Conservation (phyloP, 2,797 vertebrate species). For the Hippocampus kuda region DNA sequence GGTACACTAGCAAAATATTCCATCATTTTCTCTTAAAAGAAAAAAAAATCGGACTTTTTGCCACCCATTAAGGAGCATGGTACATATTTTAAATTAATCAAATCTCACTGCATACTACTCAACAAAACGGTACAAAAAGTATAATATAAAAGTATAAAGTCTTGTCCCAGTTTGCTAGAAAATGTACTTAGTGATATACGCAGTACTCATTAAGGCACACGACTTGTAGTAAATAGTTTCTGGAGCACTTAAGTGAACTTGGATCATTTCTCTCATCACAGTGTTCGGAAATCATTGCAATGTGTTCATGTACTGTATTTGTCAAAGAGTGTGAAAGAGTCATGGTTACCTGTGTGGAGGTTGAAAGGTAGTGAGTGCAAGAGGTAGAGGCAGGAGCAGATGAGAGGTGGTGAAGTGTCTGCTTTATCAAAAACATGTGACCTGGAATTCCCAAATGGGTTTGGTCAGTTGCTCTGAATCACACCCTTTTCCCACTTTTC, state of each 20-base stretch:
- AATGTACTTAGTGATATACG: neutral
- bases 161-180: neutral
- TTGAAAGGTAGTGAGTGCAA: constrained; percentile 7
- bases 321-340: neutral
- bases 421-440: constrained; percentile 21
- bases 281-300: neutral
- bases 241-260: too few relatives aligned
- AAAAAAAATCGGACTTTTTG: too few relatives aligned
- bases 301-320: neutral
- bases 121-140: neutral
- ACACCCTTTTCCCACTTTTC: constrained; percentile 52
- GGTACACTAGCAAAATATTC: too few relatives aligned
- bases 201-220: neutral
- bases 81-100: neutral
- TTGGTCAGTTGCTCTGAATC: constrained; percentile 38
- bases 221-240: neutral
- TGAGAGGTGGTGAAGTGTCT: constrained; percentile 24
- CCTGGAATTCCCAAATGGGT: constrained; percentile 32
- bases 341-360: neutral
- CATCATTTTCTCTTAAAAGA: too few relatives aligned
- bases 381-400: constrained; percentile 14
- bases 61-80: too few relatives aligned
- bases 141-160: too few relatives aligned
- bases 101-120: neutral
- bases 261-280: neutral